Conservation (phyloP, 2,113 vertebrate species). For the Castor canadensis region DNA sequence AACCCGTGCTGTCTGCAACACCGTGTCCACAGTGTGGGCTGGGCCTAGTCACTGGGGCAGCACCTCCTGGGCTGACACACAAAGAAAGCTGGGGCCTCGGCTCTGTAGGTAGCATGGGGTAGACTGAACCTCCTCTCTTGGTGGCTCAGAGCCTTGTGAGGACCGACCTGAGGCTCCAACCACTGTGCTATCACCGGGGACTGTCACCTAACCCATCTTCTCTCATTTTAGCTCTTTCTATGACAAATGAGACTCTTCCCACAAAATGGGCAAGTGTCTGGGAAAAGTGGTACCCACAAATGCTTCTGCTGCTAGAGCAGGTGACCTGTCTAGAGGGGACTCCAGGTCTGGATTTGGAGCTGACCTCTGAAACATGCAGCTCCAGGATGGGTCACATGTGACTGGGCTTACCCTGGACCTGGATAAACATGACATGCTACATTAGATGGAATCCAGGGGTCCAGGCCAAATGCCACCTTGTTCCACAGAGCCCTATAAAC, state of each 20-base stretch:
- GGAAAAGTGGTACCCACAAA: neutral
- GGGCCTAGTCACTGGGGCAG: accelerated
- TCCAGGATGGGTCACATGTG: accelerated
- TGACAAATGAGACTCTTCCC: neutral
- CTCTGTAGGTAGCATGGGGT: too few species aligned
- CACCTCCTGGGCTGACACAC: neutral
- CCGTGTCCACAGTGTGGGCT: accelerated
- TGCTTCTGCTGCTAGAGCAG: too few species aligned
- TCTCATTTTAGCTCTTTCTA: neutral
- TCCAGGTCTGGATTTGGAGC: neutral
- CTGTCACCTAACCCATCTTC: accelerated
- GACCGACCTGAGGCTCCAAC: accelerated
- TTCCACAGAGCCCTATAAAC: accelerated
- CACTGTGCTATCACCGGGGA: accelerated
- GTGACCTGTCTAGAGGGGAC: neutral
- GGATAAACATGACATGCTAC: accelerated
- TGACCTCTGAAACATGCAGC: too few species aligned
- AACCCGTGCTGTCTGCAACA: accelerated
- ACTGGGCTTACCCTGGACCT: neutral
- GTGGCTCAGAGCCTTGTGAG: neutral
- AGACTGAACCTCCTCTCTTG: too few species aligned
- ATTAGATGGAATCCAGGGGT: neutral
- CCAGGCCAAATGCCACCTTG: accelerated
- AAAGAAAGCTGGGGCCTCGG: neutral
- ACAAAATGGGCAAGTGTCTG: neutral